Evolutionary conservation across 1,140 invertebrate genomes (phyloP).

Genomic region (Chironomus striatipennis): DNA sequence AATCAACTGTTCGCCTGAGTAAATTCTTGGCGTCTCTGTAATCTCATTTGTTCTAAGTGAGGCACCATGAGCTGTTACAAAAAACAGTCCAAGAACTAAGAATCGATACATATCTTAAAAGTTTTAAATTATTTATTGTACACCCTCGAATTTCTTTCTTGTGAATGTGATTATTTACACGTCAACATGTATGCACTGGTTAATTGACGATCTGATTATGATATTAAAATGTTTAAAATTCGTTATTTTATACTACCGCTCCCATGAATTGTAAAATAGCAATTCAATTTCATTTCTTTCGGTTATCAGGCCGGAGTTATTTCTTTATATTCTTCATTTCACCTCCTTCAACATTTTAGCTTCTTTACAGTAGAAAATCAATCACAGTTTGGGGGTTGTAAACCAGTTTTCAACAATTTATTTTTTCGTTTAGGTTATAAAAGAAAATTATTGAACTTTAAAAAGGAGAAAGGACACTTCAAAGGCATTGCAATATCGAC

Average conservation of each 20-base stretch:
- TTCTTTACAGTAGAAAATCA: background rate
- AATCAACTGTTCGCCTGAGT: constrained; percentile 56
- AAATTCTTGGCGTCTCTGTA: constrained; percentile 45
- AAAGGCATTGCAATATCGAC: too few relatives aligned
- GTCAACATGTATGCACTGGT: constrained; percentile 34
- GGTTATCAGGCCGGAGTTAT: constrained; percentile 12
- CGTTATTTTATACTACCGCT: constrained; percentile 40
- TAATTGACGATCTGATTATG: constrained; percentile 38
- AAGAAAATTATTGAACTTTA: too few relatives aligned
- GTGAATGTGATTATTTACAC: constrained; percentile 25
- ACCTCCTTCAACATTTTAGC: background rate
- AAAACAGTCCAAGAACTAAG: constrained; percentile 38
- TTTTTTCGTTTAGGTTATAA: too few relatives aligned
- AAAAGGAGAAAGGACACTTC: too few relatives aligned
- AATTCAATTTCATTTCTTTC: constrained; percentile 1
- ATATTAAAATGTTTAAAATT: constrained; percentile 32
- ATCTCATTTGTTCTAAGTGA: constrained; percentile 45
- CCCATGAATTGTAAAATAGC: constrained; percentile 29
- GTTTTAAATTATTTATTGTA: constrained; percentile 28
- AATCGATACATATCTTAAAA: constrained; percentile 34
- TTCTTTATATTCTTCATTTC: background rate
- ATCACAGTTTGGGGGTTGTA: too few relatives aligned
- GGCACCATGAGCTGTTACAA: constrained; percentile 43
- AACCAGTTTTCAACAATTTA: too few relatives aligned
- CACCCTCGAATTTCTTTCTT: background rate